Conservation (phyloP, 2,113 vertebrate species). For the Ictalurus furcatus region DNA sequence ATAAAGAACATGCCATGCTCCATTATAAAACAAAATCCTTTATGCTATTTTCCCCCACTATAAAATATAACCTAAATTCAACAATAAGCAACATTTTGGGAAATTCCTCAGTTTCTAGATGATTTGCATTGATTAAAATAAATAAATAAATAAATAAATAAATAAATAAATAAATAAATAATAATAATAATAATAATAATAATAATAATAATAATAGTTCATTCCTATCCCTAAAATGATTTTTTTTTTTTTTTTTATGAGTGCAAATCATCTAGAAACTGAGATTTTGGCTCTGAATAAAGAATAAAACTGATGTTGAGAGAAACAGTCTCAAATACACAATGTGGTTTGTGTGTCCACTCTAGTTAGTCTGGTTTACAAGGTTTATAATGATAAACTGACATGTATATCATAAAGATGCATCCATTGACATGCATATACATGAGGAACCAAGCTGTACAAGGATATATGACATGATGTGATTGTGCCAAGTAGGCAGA, state of each 20-base stretch:
- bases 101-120: not conserved
- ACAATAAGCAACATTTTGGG: not conserved
- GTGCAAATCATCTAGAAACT: not conserved
- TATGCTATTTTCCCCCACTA: not conserved
- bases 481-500: not conserved
- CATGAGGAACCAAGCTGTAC: not conserved
- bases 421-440: not conserved
- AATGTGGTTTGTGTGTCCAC: not conserved
- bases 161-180: no score
- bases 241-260: no score
- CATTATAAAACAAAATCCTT: not conserved
- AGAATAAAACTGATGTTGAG: not conserved
- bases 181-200: no score
- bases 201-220: no score
- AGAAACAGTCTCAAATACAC: not conserved
- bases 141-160: no score
- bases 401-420: not conserved
- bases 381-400: not conserved
- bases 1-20: not conserved
- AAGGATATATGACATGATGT: not conserved
- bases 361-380: not conserved
- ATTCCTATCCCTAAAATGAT: no score
- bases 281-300: not conserved
- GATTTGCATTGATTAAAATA: no score
- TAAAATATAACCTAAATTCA: not conserved